A percentile compares a stretch with the other conserved stretches of the same genome.
phyloP scores from a whole-genome alignment of 30 jellyfish, hydroid and myxozoan species.

The Turritopsis rubra region DNA sequence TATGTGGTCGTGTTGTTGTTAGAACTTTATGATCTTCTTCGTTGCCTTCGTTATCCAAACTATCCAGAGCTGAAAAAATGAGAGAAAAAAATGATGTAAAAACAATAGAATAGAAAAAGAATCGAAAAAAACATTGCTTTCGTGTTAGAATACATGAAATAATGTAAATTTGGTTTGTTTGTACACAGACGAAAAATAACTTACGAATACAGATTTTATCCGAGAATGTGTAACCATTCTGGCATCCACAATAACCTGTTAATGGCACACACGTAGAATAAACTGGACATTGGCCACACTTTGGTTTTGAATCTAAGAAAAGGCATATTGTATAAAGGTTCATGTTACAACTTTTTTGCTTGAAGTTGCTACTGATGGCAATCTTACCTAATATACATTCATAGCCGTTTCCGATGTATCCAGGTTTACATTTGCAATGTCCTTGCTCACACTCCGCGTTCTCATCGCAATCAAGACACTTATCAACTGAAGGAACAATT shows the following conservation, averaged over 20 bases:
- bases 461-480: conserved; percentile 29
- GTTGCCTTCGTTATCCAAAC: background rate
- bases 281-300: conserved; percentile 25
- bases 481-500: conserved; percentile 9
- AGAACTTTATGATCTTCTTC: background rate
- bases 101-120: too few species aligned
- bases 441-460: conserved; percentile 27
- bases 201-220: conserved; percentile 74
- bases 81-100: background rate
- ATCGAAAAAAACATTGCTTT: background rate
- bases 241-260: conserved; percentile 44
- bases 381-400: conserved; percentile 27
- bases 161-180: too few species aligned
- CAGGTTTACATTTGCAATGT: conserved; percentile 12
- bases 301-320: background rate
- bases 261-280: conserved; percentile 13
- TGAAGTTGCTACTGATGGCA: background rate
- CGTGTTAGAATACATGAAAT: too few species aligned
- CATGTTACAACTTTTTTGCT: background rate
- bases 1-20: background rate
- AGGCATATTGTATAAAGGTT: background rate
- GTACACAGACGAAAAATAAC: too few species aligned
- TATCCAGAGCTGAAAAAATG: background rate
- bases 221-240: conserved; percentile 63
- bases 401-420: conserved; percentile 23